phyloP scores from a whole-genome alignment of 2,797 vertebrate genomes.

The Clamator glandarius region DNA sequence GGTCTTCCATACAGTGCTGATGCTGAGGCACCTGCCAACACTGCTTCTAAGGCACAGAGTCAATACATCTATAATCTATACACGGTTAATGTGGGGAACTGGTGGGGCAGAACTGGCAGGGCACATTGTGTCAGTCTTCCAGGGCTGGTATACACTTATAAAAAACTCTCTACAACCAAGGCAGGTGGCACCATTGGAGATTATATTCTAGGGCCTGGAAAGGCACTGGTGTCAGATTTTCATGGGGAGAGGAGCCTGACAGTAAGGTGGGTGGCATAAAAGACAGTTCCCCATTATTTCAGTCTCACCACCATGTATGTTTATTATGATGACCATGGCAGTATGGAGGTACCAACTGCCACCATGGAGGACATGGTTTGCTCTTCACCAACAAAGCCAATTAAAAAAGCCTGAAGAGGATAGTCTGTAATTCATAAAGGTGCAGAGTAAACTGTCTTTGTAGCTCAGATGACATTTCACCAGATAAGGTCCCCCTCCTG shows the following conservation, averaged over 20 bases:
- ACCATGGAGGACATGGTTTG: rapidly evolving
- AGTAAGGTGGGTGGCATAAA: neutral
- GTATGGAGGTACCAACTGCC: neutral
- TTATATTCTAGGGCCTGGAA: neutral
- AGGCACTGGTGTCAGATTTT: neutral
- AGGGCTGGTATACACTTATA: neutral
- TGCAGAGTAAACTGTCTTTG: rapidly evolving
- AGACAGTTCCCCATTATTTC: neutral
- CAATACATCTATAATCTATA: neutral
- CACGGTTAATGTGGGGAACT: rapidly evolving
- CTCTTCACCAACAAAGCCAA: neutral
- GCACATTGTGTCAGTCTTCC: rapidly evolving
- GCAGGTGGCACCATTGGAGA: rapidly evolving
- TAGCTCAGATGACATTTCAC: neutral
- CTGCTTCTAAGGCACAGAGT: neutral
- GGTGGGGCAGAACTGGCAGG: neutral
- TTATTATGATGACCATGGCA: rapidly evolving
- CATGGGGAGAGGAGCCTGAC: rapidly evolving
- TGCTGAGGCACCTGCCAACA: rapidly evolving
- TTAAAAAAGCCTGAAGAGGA: neutral
- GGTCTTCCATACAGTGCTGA: rapidly evolving
- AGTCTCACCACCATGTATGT: rapidly evolving
- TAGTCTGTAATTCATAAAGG: neutral
- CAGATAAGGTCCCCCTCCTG: neutral
- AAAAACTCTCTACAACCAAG: neutral